These are phyloP conservation scores for Microcebus tavaratra DNA, from an alignment of 2,113 vertebrate genomes.

Conservation along the genomic window DNA sequence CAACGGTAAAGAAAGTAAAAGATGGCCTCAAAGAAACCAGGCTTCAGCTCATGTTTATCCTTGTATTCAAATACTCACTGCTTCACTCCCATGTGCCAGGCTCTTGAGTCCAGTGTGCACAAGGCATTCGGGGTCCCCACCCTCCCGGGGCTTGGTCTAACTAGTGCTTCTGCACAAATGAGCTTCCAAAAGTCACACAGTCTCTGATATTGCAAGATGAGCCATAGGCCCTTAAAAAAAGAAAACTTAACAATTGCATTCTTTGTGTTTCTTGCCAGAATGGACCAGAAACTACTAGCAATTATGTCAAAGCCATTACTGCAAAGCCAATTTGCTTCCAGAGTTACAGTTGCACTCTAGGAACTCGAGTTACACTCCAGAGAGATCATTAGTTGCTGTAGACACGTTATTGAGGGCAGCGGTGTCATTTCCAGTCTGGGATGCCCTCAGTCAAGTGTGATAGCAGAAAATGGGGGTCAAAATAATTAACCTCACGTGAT, in stretches of 20 bases:
- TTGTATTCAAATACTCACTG: not conserved
- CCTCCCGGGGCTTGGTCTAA: not conserved
- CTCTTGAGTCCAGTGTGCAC: not conserved
- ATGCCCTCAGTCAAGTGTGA: slow-evolving; percentile 58
- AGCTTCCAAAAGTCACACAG: not conserved
- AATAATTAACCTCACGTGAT: slow-evolving; percentile 67
- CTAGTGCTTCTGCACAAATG: not conserved
- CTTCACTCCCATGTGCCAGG: not conserved
- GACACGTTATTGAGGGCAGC: slow-evolving; percentile 5
- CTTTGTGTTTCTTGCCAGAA: slow-evolving; percentile 16
- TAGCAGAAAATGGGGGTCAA: slow-evolving; percentile 54
- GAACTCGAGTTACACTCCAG: slow-evolving; percentile 52
- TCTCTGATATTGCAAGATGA: not conserved
- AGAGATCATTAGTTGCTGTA: slow-evolving; percentile 67
- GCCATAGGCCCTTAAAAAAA: not conserved
- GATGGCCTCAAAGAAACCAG: not conserved
- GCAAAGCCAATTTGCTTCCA: slow-evolving; percentile 42
- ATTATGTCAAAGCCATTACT: not conserved
- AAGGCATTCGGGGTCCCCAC: accelerated
- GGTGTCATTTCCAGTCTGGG: not conserved
- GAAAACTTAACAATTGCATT: not conserved
- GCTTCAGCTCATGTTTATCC: not conserved
- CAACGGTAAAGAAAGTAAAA: not conserved
- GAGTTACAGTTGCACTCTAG: not conserved
- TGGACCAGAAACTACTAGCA: not conserved